These are phyloP conservation scores for Vandiemenella viatica DNA, from an alignment of 2,888 invertebrate genomes.

Conservation along the genomic window DNA sequence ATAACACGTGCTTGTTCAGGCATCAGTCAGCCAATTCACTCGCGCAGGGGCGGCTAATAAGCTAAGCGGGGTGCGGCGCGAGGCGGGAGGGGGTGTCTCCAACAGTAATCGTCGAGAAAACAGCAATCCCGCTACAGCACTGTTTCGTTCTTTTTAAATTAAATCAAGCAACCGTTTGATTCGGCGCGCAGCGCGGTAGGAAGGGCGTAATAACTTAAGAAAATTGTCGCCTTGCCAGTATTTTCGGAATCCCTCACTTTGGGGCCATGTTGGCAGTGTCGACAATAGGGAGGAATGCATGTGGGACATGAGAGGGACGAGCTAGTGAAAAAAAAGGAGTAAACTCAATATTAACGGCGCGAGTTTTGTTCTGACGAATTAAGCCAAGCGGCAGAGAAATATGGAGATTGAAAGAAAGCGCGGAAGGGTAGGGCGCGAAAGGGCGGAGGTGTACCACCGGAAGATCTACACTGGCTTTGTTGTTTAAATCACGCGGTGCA, in stretches of 20 bases:
- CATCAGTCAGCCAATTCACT: slow-evolving; percentile 11
- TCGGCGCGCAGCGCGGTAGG: no score
- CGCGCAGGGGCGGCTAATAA: not conserved
- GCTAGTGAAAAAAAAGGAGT: not conserved
- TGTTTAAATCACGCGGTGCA: not conserved
- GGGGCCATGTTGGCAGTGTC: not conserved
- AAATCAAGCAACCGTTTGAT: no score
- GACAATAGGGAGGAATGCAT: not conserved
- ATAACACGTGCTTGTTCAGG: slow-evolving; percentile 12
- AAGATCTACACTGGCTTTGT: not conserved
- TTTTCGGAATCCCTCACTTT: no score
- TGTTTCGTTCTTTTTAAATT: not conserved
- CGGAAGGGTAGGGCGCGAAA: not conserved
- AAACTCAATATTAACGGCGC: slow-evolving; percentile 7
- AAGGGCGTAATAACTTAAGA: no score
- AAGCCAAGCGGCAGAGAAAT: slow-evolving; percentile 8
- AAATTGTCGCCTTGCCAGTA: no score
- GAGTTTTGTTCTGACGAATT: slow-evolving; percentile 6
- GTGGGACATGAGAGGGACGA: not conserved
- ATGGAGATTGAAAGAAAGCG: slow-evolving; percentile 8
- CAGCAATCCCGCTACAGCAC: not conserved
- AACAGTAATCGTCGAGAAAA: not conserved
- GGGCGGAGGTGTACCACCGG: not conserved
- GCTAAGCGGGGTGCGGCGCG: not conserved
- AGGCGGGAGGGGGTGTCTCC: not conserved